Conservation (phyloP, 2,113 vertebrate species). For the Mobula birostris region DNA sequence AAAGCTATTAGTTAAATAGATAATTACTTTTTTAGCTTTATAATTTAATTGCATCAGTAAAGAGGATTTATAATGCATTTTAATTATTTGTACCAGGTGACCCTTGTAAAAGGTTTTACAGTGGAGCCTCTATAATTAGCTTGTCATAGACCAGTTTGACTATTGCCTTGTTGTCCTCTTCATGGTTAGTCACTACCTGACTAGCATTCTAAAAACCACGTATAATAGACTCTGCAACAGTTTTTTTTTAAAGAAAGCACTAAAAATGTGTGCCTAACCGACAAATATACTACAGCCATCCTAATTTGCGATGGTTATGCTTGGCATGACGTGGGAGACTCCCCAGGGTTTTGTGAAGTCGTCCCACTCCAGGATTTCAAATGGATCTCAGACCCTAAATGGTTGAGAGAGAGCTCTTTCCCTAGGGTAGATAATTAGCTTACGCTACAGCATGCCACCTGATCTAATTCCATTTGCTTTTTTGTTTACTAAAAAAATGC, state of each 20-base stretch:
- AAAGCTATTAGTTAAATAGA: constrained; percentile 38
- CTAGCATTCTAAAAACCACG: constrained; percentile 30
- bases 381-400: constrained; percentile 25
- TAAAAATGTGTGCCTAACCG: not conserved
- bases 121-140: constrained; percentile 32
- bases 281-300: not conserved
- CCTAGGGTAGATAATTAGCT: constrained; percentile 36
- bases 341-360: constrained; percentile 29
- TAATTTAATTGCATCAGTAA: constrained; percentile 37
- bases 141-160: constrained; percentile 37
- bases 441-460: constrained; percentile 23
- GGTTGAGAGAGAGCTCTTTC: constrained; percentile 33
- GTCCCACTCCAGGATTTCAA: constrained; percentile 34
- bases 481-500: not conserved
- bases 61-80: constrained; percentile 38
- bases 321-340: not conserved
- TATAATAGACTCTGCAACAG: constrained; percentile 17
- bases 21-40: constrained; percentile 38
- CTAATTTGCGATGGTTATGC: constrained; percentile 20
- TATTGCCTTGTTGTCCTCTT: constrained; percentile 36
- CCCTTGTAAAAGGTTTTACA: constrained; percentile 37
- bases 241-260: not conserved
- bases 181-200: constrained; percentile 35
- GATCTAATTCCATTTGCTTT: constrained; percentile 31
- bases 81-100: constrained; percentile 37